These are phyloP conservation scores for Zapornia atra DNA, from an alignment of 2,113 vertebrate species.

Conservation along the genomic window DNA sequence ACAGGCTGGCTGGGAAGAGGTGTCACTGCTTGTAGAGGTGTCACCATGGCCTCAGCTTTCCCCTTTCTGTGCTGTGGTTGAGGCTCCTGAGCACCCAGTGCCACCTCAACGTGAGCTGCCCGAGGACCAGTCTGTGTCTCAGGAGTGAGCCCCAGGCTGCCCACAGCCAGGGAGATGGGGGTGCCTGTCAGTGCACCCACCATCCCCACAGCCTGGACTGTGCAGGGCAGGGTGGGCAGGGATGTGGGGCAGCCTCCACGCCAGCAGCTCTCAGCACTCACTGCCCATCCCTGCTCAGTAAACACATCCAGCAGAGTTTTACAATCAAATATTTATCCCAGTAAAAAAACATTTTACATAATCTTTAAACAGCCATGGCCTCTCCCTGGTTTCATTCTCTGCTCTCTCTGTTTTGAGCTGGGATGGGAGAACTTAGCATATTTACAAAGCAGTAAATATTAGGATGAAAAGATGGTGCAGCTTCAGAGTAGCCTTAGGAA, in stretches of 20 bases:
- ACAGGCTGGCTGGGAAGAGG: background rate
- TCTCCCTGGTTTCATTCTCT: slow-evolving; percentile 78
- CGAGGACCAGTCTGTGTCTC: accelerated
- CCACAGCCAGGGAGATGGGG: accelerated
- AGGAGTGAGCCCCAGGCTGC: accelerated
- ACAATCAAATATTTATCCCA: slow-evolving; percentile 82
- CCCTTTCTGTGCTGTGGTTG: background rate
- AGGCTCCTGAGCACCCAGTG: background rate
- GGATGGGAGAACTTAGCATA: slow-evolving; percentile 74
- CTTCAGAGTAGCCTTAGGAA: slow-evolving; percentile 73
- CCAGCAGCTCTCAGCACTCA: background rate
- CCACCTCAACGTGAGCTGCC: accelerated
- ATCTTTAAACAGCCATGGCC: slow-evolving; percentile 81
- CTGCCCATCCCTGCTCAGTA: slow-evolving; percentile 57
- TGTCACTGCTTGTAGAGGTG: background rate
- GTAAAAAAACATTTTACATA: slow-evolving; percentile 76
- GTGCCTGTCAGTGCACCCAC: accelerated
- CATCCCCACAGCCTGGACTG: background rate
- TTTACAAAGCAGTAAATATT: slow-evolving; percentile 84
- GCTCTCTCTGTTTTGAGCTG: slow-evolving; percentile 75
- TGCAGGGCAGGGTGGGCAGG: background rate
- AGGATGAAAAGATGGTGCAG: slow-evolving; percentile 73
- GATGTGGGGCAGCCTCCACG: background rate
- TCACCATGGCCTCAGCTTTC: background rate
- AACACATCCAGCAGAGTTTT: slow-evolving; percentile 75